phyloP scores from a whole-genome alignment of 2,888 invertebrate species.

The Euproctis similis region DNA sequence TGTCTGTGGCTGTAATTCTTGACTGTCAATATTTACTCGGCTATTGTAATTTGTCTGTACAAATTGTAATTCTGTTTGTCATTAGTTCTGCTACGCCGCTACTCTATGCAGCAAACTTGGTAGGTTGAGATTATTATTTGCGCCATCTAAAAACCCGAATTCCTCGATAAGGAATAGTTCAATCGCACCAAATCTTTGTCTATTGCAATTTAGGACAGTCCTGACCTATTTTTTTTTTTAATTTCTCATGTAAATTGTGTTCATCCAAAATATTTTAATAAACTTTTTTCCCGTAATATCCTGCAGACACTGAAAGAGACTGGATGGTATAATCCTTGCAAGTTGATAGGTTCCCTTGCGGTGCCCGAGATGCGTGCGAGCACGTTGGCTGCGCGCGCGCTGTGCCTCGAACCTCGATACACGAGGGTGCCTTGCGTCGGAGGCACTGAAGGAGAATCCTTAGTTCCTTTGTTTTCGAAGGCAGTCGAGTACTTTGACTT shows the following conservation, averaged over 20 bases:
- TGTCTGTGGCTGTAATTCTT: constrained; percentile 1
- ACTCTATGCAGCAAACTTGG: too few species aligned
- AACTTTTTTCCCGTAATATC: too few species aligned
- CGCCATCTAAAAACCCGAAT: too few species aligned
- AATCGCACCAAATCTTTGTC: too few species aligned
- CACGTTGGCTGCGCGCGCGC: constrained; percentile 55
- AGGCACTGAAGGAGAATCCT: constrained; percentile 54
- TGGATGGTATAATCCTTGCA: constrained; percentile 60
- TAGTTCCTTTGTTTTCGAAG: constrained; percentile 62
- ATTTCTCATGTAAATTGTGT: not conserved
- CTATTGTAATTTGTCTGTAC: not conserved
- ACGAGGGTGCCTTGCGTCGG: constrained; percentile 63
- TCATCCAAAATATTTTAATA: not conserved
- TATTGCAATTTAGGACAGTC: too few species aligned
- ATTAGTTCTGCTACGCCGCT: too few species aligned
- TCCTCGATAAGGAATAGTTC: too few species aligned
- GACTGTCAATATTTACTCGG: constrained; percentile 1
- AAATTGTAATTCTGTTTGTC: not conserved
- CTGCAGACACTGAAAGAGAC: constrained; percentile 57
- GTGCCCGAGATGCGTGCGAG: constrained; percentile 67
- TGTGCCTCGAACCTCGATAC: constrained; percentile 54
- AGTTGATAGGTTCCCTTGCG: constrained; percentile 56
- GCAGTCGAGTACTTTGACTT: constrained; percentile 63
- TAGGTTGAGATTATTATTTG: too few species aligned
- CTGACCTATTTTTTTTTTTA: not conserved